Evolutionary conservation across 2,113 vertebrate species (phyloP).

Genomic region (Ceyx cyanopectus): DNA sequence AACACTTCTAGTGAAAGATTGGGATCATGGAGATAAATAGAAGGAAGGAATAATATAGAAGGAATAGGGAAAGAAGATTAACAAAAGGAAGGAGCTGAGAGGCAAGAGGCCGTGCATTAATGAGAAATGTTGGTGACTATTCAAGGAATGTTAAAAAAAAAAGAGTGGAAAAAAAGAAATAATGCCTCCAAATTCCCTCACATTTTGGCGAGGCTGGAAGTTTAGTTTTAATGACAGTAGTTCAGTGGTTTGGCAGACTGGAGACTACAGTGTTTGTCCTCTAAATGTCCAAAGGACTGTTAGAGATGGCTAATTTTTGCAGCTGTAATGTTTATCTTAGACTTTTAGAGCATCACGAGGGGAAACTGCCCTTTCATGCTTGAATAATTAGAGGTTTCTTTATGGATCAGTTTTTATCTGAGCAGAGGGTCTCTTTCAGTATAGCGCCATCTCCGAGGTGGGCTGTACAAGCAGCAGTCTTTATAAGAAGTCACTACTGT

Average conservation of each 20-base stretch:
- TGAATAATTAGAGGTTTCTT: conserved; percentile 21
- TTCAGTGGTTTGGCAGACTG: neutral
- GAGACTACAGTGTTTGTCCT: neutral
- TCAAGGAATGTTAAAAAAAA: neutral
- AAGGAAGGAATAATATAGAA: neutral
- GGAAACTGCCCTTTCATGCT: neutral
- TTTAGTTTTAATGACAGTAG: neutral
- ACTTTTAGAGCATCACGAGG: neutral
- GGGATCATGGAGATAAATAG: neutral
- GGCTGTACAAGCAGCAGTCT: neutral
- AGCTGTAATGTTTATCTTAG: neutral
- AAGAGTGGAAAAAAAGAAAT: neutral
- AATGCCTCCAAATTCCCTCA: neutral
- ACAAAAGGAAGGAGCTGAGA: neutral
- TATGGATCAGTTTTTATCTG: neutral
- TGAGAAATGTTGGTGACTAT: neutral
- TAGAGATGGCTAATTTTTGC: neutral
- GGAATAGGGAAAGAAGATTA: neutral
- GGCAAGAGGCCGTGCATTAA: neutral
- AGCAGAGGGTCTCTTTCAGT: neutral
- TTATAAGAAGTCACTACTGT: neutral
- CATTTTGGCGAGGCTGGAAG: neutral
- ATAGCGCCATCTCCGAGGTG: neutral
- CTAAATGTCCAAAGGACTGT: neutral
- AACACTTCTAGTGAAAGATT: neutral